Evolutionary conservation across 2,113 vertebrate species (phyloP), one percentile per base, ranked within the genome.

Genomic region (Heliornis fulica): DNA sequence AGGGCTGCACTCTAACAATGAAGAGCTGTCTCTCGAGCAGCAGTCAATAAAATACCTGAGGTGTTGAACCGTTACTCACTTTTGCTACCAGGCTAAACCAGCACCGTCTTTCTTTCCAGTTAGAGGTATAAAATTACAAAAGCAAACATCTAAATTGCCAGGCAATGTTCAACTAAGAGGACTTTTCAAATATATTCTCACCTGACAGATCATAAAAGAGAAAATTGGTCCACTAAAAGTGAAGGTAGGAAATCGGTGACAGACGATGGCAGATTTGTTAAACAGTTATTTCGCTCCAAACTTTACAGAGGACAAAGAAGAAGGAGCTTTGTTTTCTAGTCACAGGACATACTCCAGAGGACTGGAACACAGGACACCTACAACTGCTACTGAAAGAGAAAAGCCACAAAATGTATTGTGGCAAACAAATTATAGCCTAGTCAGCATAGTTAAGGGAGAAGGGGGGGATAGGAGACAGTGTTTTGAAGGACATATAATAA

Each of bases 211-310:
- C 81, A 95, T 98, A 96, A 98, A 98, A 83, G 85, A 95, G 97
- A 98, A 97, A 98, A 98, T 96, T 97, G 96, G 89, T 90, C 65
- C 94, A 93, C 95, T 97, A 97, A 97, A 97, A 91, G 91, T 95
- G 85, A 96, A 92, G 85, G 95, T 40, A 94, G 83, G 75, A 82
- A 97, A 97, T 46, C 72, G 74, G 83, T 72, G 80, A 95, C 60
- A 92, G 63, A 89, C 90, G 75, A 90, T 29, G 57, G 72, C 45
- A 95, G 90, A 95, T 97, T 91, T 97, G 87, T 97, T 96, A 95
- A 97, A 88, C 29, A 64, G 69, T 89, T 94, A 53, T 88, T 97
- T 96, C 86, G 14, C 78, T 96, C 59, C 91, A 70, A 90, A 90
- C 31, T 96, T 98, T 94, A 57, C 53, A 86, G 81, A 97, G 72